Percentiles rank a stretch among this genome's conserved stretches.
Conservation (phyloP, 2,113 vertebrate species). For the Cyprichromis sp. region DNA sequence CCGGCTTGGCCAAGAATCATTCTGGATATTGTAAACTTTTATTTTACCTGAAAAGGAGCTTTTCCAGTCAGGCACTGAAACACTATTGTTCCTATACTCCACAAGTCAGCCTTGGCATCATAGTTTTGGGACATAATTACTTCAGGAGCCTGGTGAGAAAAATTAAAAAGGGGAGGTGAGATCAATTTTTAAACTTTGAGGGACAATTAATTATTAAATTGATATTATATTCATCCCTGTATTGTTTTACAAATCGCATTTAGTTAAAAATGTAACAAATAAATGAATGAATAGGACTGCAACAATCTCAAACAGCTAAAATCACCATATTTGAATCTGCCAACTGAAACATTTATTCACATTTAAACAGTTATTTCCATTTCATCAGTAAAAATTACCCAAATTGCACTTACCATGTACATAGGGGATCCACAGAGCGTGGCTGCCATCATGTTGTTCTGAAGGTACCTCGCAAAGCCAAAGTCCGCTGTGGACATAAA, state of each 20-base stretch:
- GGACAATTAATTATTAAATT: neutral
- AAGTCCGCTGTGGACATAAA: constrained; percentile 81
- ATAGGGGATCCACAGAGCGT: constrained; percentile 95
- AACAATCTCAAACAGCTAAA: neutral
- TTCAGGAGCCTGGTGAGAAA: constrained; percentile 84
- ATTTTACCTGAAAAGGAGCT: constrained; percentile 90
- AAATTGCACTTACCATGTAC: constrained; percentile 85
- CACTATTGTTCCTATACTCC: constrained; percentile 97
- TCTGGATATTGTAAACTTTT: neutral
- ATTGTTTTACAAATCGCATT: neutral
- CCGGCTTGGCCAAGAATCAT: neutral
- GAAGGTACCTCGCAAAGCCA: constrained; percentile 93
- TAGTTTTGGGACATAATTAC: constrained; percentile 99
- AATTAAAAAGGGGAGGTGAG: neutral
- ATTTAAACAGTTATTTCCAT: neutral
- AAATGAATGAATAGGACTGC: neutral
- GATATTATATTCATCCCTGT: neutral
- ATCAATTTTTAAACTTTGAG: neutral
- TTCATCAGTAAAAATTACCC: neutral
- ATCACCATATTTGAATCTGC: neutral
- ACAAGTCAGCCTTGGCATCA: constrained; percentile 94
- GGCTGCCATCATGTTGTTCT: constrained; percentile 98
- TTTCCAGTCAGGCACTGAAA: constrained; percentile 97
- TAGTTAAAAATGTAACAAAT: neutral
- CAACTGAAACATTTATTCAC: neutral